Evolutionary conservation across 2,797 vertebrate genomes (phyloP).

Genomic region (Lepilemur ruficaudatus): DNA sequence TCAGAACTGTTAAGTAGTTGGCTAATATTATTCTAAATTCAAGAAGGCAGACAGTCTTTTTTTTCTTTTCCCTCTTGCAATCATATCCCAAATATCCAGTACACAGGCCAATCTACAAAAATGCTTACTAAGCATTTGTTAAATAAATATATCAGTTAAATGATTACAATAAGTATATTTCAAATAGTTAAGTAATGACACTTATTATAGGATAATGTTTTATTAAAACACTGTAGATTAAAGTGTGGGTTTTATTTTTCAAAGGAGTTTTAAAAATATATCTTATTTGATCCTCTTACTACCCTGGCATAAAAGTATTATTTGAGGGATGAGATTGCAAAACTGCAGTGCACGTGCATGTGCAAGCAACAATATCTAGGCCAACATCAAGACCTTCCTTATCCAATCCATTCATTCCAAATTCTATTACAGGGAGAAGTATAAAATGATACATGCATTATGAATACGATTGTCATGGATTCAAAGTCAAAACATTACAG

Average conservation of each 20-base stretch:
- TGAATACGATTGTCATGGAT: not conserved
- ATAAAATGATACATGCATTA: not conserved
- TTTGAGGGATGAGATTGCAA: not conserved
- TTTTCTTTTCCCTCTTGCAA: not conserved
- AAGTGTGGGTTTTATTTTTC: not conserved
- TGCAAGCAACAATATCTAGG: not conserved
- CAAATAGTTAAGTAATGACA: not conserved
- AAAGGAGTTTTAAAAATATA: not conserved
- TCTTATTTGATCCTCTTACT: not conserved
- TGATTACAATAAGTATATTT: not conserved
- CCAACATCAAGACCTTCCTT: not conserved
- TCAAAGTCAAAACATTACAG: not conserved
- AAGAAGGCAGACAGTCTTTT: not conserved
- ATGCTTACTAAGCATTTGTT: not conserved
- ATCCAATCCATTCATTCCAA: not conserved
- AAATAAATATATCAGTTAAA: not conserved
- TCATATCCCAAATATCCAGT: not conserved
- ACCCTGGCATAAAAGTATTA: not conserved
- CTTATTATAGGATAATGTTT: not conserved
- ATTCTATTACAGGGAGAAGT: not conserved
- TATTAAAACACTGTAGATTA: not conserved
- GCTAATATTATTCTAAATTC: not conserved
- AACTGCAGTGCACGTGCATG: not conserved
- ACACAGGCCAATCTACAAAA: rapidly evolving
- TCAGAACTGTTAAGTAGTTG: not conserved